Base-by-base conservation (phyloP, 2,113 vertebrate genomes). In the Halichoerus grypus region DNA sequence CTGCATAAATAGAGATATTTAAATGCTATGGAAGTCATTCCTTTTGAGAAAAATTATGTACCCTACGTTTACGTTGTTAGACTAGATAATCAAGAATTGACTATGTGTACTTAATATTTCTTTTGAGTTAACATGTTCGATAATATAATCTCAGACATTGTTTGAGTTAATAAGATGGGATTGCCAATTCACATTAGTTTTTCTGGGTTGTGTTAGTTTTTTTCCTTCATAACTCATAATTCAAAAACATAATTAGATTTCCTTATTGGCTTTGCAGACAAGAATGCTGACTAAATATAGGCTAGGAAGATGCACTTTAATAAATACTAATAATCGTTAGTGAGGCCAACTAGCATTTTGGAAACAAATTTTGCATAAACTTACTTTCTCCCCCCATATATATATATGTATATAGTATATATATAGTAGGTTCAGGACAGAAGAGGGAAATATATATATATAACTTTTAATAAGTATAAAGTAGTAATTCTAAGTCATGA, bases 201-300 rank as follows among this genome's bases (percentile, higher is more conserved):
- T 96, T 7, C 61, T 90, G 36, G 28, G 21, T 55, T 26, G 46
- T 79, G 76, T 74, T 81, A 76, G 5, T 61, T 1, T 42, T 83
- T 74, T 69, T n/a, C 36, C 21, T 4, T 51, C 90, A 36, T 85
- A 88, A 65, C 8, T 76, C 46, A 91, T 26, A 97, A 72, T 91
- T 95, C 31, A 91, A 71, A 97, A 97, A 21, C 6, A 85, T 57
- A 96, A 96, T 86, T 91, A 92, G 5, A 89, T 84, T 88, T 91
- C 7, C 53, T 82, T 88, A 79, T 31, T 96, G 24, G n/a, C 33
- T 91, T 91, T 94, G 22, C 31, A 88, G 59, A 77, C 84, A 94
- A 91, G 16, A 94, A 82, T 85, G 12, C 31, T 96, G 51, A 97
- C 22, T 80, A 80, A 90, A 96, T 96, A 69, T 18, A 96, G 33